Evolutionary conservation across 2,797 vertebrate species (phyloP).

Genomic region (Rallus crepitans): DNA sequence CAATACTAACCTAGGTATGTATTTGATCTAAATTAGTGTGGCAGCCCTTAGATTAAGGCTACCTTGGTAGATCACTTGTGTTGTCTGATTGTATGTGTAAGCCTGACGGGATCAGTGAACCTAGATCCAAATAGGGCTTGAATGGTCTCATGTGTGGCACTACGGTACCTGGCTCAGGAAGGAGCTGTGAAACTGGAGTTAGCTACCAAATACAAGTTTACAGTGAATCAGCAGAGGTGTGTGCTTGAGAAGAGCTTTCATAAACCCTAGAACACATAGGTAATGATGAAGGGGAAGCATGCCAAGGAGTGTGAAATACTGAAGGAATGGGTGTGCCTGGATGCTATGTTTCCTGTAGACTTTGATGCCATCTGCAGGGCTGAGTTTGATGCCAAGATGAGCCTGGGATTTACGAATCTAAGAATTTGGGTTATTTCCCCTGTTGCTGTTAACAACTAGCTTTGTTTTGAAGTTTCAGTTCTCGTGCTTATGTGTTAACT

Average conservation of each 20-base stretch:
- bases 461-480: background rate
- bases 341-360: background rate
- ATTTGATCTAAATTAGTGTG: background rate
- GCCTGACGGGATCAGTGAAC: background rate
- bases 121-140: background rate
- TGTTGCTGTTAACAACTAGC: background rate
- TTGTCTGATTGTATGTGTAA: background rate
- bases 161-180: background rate
- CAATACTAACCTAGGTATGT: background rate
- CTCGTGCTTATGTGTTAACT: background rate
- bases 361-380: constrained; percentile 64
- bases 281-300: background rate
- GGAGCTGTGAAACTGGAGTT: background rate
- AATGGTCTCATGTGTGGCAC: fast-evolving
- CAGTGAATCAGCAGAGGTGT: background rate
- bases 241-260: background rate
- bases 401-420: background rate
- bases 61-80: background rate
- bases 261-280: background rate
- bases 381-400: background rate
- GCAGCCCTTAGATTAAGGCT: background rate
- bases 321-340: background rate
- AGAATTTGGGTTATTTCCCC: background rate
- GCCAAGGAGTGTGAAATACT: background rate
- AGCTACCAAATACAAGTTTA: fast-evolving